Evolutionary conservation across 2,888 invertebrate species (phyloP).

Genomic region (Apodemia mormo): DNA sequence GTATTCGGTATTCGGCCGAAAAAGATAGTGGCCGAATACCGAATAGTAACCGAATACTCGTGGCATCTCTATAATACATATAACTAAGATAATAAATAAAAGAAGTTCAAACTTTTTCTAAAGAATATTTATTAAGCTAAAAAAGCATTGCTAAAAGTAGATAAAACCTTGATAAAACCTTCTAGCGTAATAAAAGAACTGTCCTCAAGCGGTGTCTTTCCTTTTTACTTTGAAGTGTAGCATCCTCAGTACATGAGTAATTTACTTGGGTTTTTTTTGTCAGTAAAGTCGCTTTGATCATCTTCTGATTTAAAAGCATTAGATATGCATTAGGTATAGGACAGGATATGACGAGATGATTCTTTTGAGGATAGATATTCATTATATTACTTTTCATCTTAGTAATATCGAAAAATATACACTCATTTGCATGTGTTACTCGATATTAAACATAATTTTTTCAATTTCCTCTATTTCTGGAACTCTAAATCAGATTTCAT

Average conservation of each 20-base stretch:
- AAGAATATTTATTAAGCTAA: neutral
- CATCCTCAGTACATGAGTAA: neutral
- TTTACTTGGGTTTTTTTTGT: neutral
- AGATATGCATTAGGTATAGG: neutral
- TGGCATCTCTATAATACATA: no score
- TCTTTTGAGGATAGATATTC: neutral
- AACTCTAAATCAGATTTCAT: no score
- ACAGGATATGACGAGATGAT: neutral
- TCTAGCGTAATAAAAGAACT: neutral
- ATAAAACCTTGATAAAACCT: neutral
- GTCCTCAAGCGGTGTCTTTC: neutral
- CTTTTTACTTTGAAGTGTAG: conserved; percentile 1
- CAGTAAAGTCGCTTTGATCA: neutral
- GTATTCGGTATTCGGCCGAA: no score
- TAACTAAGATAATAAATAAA: no score
- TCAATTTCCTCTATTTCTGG: no score
- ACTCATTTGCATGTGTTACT: no score
- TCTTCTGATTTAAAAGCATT: conserved; percentile 6
- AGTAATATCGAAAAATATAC: neutral
- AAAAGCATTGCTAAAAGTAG: neutral
- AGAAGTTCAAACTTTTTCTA: no score
- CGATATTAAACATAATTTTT: no score
- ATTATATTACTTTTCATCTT: neutral
- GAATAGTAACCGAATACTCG: no score
- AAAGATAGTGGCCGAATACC: no score